phyloP scores from a whole-genome alignment of 2,888 invertebrate species.

The Micoletzkya japonica region DNA sequence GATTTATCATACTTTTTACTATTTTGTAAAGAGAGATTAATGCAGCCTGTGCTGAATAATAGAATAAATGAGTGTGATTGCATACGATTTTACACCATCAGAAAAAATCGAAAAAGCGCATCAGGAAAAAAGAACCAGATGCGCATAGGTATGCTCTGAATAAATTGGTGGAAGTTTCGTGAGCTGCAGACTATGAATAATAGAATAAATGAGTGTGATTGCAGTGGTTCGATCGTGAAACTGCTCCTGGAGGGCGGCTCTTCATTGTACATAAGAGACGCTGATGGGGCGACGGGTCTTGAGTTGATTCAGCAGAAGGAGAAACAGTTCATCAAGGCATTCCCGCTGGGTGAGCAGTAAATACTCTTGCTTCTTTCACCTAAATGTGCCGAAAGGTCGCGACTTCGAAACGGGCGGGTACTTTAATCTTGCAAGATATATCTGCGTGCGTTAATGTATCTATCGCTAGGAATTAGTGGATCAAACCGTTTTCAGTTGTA shows the following conservation, averaged over 20 bases:
- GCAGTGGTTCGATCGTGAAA: slow-evolving; percentile 2
- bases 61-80: no score
- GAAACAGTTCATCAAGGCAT: background rate
- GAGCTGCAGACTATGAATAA: background rate
- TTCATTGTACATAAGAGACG: background rate
- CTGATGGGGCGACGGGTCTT: background rate
- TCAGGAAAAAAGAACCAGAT: no score
- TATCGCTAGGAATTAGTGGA: no score
- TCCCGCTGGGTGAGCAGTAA: background rate
- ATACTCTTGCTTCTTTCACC: background rate
- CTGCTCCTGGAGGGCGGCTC: slow-evolving; percentile 2
- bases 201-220: background rate
- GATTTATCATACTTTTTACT: no score
- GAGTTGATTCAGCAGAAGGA: background rate
- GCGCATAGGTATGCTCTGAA: background rate
- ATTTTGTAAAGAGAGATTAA: no score
- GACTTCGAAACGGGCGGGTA: no score
- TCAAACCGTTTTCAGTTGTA: no score
- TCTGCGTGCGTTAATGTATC: no score
- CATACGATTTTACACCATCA: no score
- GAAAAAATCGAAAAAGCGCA: no score
- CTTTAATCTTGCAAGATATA: no score
- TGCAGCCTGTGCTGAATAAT: no score
- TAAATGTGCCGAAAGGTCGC: background rate
- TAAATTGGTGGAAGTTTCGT: background rate